Conservation (phyloP, 2,888 invertebrate species). For the Ctenicera cuprea region DNA sequence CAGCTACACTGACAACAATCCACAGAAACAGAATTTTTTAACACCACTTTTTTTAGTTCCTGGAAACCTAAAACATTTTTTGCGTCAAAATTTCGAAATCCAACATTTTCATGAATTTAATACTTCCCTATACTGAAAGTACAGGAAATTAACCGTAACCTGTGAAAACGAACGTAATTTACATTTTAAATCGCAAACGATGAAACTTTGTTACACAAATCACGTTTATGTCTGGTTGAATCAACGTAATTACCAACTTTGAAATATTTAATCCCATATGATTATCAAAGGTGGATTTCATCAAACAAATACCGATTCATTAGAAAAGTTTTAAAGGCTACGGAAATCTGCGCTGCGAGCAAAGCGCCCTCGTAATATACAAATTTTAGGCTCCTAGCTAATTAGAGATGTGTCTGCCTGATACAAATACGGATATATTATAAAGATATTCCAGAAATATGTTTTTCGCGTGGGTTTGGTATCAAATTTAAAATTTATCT, state of each 20-base stretch:
- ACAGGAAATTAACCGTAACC: background rate
- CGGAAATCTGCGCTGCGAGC: background rate
- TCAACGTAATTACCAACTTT: slow-evolving; percentile 20
- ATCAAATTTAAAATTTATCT: too few relatives aligned
- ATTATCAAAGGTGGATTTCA: slow-evolving; percentile 7
- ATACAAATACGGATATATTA: background rate
- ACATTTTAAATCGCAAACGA: slow-evolving; percentile 18
- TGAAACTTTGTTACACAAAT: slow-evolving; percentile 8
- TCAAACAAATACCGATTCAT: slow-evolving; percentile 22
- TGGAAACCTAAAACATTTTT: background rate
- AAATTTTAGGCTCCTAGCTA: background rate
- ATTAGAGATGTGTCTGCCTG: background rate
- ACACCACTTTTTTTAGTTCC: too few relatives aligned
- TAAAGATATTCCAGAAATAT: too few relatives aligned
- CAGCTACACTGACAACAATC: too few relatives aligned
- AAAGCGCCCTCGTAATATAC: slow-evolving; percentile 8
- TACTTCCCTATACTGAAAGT: too few relatives aligned
- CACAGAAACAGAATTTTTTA: too few relatives aligned
- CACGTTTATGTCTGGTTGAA: slow-evolving; percentile 7
- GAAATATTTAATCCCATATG: slow-evolving; percentile 25
- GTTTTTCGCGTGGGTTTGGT: too few relatives aligned
- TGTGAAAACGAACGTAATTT: background rate
- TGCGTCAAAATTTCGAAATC: too few relatives aligned
- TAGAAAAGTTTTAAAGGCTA: slow-evolving; percentile 22
- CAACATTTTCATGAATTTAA: too few relatives aligned